Evolutionary conservation across 1,140 invertebrate genomes (phyloP), one percentile per base, ranked within the genome.

Genomic region (Galleria mellonella): DNA sequence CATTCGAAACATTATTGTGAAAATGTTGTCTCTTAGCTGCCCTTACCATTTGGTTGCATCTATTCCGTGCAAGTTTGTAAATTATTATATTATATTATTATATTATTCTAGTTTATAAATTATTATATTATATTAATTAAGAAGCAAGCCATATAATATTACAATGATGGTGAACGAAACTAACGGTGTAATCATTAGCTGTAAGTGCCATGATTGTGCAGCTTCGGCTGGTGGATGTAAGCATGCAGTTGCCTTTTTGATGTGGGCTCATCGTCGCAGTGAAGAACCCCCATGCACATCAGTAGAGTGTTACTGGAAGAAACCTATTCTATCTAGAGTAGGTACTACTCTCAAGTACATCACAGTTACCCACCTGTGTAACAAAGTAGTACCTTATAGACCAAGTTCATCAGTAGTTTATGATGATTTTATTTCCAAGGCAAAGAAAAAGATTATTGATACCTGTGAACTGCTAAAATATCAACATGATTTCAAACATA

Each of bases 251-350:
- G 75, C 75, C 0, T 78, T 83, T 37, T 53, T 35, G 0, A 75
- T 77, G 71, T 82, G 74, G 77, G 37, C 78, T 8, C 73, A 86
- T 63, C 53, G n/a, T n/a, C n/a, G n/a, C n/a, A n/a, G n/a, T n/a
- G n/a, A n/a, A n/a, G n/a, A n/a, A n/a, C n/a, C n/a, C 72, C 1
- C 79, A 5, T 67, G 61, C 8, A 84, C 74, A 6, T 35, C 51
- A 3, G 54, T 64, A 0, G 47, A 74, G 15, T 84, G 78, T 23
- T 86, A 84, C 30, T 82, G 64, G 60, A 47, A 30, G 11, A 68
- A 68, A 50, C 52, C 61, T 0, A 59, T 43, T n/a, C 30, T 61
- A 9, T 55, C 62, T 4, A 50, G 44, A 41, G 57, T 65, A 40
- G 54, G 55, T 4, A 43, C 31, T 10, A 48, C 14, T 14, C 4